phyloP scores from a whole-genome alignment of 2,888 invertebrate species.

The Leptogaster cylindrica region DNA sequence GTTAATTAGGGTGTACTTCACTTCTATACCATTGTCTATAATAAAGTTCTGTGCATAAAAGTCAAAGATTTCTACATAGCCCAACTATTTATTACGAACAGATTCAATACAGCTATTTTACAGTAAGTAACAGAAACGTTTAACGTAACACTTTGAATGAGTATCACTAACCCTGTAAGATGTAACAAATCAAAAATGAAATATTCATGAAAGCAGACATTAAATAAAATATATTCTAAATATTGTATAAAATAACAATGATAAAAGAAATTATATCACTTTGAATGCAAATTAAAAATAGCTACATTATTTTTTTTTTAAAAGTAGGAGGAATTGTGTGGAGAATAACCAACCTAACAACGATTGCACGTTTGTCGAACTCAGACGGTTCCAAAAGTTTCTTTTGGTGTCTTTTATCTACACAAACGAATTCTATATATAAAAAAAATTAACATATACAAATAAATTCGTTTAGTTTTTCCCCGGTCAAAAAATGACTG shows the following conservation, averaged over 20 bases:
- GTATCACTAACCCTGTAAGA: not conserved
- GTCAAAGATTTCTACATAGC: conserved; percentile 32
- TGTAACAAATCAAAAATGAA: not conserved
- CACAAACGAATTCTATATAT: conserved; percentile 1
- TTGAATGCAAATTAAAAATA: no score
- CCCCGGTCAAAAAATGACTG: conserved; percentile 62
- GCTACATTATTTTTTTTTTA: no score
- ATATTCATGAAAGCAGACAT: no score
- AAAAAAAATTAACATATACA: conserved; percentile 17
- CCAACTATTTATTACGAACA: conserved; percentile 32
- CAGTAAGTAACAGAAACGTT: conserved; percentile 19
- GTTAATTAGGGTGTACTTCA: conserved; percentile 19
- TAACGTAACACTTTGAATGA: not conserved
- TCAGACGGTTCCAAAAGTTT: not conserved
- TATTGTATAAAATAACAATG: not conserved
- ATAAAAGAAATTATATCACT: not conserved
- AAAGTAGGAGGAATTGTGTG: no score
- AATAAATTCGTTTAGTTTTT: conserved; percentile 45
- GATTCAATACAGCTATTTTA: conserved; percentile 33
- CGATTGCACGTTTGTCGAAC: conserved; percentile 16
- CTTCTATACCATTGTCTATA: conserved; percentile 14
- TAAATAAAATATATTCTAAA: not conserved
- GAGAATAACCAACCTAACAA: conserved; percentile 16
- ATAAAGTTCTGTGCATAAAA: conserved; percentile 33
- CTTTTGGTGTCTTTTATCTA: not conserved